These are phyloP conservation scores for Caenorhabditis drosophilae DNA, from an alignment of 2,888 invertebrate genomes.

Conservation along the genomic window DNA sequence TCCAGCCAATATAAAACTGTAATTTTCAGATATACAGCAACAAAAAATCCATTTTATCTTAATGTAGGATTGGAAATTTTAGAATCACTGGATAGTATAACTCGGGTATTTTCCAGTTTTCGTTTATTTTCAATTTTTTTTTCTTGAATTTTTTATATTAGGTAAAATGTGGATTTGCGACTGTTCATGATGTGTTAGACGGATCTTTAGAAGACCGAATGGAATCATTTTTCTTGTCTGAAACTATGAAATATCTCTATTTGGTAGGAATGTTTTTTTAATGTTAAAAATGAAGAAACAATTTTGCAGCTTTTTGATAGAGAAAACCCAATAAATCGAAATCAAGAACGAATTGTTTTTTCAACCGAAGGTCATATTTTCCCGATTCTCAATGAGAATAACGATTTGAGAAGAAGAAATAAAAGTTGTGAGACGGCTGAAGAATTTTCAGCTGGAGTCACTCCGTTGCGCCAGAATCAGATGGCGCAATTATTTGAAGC, in stretches of 20 bases:
- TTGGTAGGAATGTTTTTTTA: constrained; percentile 72
- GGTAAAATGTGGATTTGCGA: constrained; percentile 76
- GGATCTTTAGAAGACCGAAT: constrained; percentile 75
- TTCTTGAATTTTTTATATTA: too few species aligned
- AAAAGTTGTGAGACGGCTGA: constrained; percentile 20
- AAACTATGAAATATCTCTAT: constrained; percentile 77
- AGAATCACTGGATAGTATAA: constrained; percentile 66
- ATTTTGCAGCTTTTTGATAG: constrained; percentile 66
- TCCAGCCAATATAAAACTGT: too few species aligned
- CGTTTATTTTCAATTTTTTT: too few species aligned
- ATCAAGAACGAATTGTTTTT: constrained; percentile 70
- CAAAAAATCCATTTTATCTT: constrained; percentile 77
- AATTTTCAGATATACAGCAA: constrained; percentile 70
- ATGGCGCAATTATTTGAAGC: constrained; percentile 21
- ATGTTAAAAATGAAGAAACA: neutral
- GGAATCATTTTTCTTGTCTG: constrained; percentile 77
- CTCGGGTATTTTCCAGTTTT: too few species aligned
- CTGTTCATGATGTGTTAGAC: constrained; percentile 76
- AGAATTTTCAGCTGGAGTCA: constrained; percentile 10
- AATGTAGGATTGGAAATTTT: constrained; percentile 76
- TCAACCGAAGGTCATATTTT: constrained; percentile 72
- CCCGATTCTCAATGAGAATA: constrained; percentile 7
- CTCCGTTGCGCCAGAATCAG: constrained; percentile 27
- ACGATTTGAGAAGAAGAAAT: neutral
- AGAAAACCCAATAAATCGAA: constrained; percentile 26